Evolutionary conservation across 2,888 invertebrate genomes (phyloP), one percentile per base, ranked within the genome.

Genomic region (Brenthis daphne): DNA sequence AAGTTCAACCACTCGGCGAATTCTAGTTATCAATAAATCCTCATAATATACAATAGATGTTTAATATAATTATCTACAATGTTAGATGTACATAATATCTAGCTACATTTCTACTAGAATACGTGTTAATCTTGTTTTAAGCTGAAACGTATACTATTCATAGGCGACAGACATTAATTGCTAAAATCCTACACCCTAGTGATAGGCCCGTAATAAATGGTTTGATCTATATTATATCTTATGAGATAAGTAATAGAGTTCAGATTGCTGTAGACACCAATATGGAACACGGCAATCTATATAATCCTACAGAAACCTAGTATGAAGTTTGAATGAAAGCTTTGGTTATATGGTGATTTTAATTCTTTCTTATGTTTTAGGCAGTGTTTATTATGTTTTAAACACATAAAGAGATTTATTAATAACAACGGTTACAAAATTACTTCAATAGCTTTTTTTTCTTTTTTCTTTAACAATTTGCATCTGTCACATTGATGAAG

Each of bases 101-200:
- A 29, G 0, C 29, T 29, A 29, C 29, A 29, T 4, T 29, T 61
- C 4, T 61, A 3, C 29, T 50, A 16, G 13, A 60, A 60, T 33
- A 16, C 16, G 51, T 51, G 16, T n/a, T 61, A 51, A 53, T 51
- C 51, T 51, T 37, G 13, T 16, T 51, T 12, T 13, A 51, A 33
- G 61, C 33, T 50, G n/a, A 50, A 50, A 54, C 12, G 48, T 57
- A 37, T 57, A 48, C 48, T 57, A 65, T 51, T 65, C 65, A 65
- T 57, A 24, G 37, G 65, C n/a, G 50, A 57, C 65, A 50, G 57
- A 64, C 55, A 29, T 65, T 64, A 64, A 64, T 55, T 64, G 55
- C 55, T 55, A 47, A 55, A 55, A n/a, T 55, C 3, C 43, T 48
- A 20, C 50, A 33, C 16, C 37, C 61, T 61, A 51, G 51, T 37